Base-by-base conservation (phyloP, 1,140 invertebrate genomes). In the Rhagoletis pomonella region DNA sequence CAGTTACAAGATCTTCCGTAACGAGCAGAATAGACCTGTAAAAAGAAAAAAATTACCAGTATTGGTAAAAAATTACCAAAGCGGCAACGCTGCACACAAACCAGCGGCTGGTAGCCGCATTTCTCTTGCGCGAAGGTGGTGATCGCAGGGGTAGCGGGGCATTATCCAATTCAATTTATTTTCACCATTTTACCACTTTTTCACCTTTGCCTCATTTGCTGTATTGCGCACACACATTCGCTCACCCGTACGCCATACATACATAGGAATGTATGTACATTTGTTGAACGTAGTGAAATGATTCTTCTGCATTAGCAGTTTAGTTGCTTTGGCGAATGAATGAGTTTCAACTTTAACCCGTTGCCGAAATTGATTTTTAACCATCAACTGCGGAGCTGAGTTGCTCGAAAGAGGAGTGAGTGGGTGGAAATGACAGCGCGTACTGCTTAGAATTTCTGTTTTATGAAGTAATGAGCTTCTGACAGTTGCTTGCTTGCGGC, bases 131-230 rank as follows among this genome's bases (percentile, higher is more conserved):
- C 50, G n/a, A 29, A 29, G 29, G 29, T 29, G 29, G 1, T 29
- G 29, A 29, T 17, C n/a, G 50, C 73, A 10, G 47, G 7, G 14
- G 5, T 50, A n/a, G 2, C 55, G n/a, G 5, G 73, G 55, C 47
- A 81, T 44, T 55, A 50, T 50, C 10, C 42, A 81, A 81, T 81
- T 81, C 73, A 81, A 81, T 81, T 81, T 81, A 58, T 81, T 81
- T 81, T 81, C 73, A n/a, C 73, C 73, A 81, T 58, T 73, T 77
- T 81, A 81, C 73, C 73, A 19, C n/a, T 81, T 81, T 81, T 81
- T 81, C 73, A 81, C 73, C 73, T 81, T 58, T 81, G 73, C 39
- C 73, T 81, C 73, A 81, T 81, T 81, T 81, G 55, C 73, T 19
- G 14, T 14, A 14, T 10, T 3, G 44, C 47, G 17, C 50, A 55